Base-by-base conservation (phyloP, 2,797 vertebrate genomes). In the Cuniculus paca region DNA sequence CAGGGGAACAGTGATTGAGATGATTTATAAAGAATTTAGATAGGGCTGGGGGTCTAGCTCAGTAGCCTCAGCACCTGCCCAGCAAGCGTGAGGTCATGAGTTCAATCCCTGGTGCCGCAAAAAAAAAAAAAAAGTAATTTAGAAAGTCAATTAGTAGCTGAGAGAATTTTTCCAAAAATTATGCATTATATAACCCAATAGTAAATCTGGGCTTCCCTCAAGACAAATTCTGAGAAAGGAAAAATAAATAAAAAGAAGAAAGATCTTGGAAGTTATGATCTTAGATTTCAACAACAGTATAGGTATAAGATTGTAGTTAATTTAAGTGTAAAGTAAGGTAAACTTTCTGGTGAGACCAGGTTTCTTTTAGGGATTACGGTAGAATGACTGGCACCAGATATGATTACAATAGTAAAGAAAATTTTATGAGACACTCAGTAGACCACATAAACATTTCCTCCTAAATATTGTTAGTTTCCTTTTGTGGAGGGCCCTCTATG, bases 151-250 rank as follows among this genome's bases (percentile, higher is more conserved):
- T 3, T 20, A 42, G 89, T 58, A 31, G 56, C 74, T 42, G 65
- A 78, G 6, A 79, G 91, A 92, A 95, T 68, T 34, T 88, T 88
- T 85, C 68, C 56, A 86, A 78, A 90, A 90, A 45, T 39, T 39
- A 70, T 42, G 22, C 24, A 68, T 95, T 88, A 78, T 52, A 2
- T 45, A 72, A 88, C 22, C 4, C 14, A 28, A 22, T 13, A 42
- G 48, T n/a, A 94, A 77, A 52, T 48, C 10, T 87, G 77, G 65
- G 39, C 54, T 80, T 88, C 52, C 34, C 83, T 78, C 63, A 61
- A 56, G 56, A 50, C 63, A 82, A 68, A 65, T n/a, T 82, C 52
- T 95, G 42, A 77, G 34, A 58, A 39, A 61, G 17, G 17, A 5
- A 17, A 12, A n/a, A 7, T 3, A 61, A 16, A 36, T 34, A 48